Evolutionary conservation across 2,113 vertebrate species (phyloP).

Genomic region (Danionella cerebrum): DNA sequence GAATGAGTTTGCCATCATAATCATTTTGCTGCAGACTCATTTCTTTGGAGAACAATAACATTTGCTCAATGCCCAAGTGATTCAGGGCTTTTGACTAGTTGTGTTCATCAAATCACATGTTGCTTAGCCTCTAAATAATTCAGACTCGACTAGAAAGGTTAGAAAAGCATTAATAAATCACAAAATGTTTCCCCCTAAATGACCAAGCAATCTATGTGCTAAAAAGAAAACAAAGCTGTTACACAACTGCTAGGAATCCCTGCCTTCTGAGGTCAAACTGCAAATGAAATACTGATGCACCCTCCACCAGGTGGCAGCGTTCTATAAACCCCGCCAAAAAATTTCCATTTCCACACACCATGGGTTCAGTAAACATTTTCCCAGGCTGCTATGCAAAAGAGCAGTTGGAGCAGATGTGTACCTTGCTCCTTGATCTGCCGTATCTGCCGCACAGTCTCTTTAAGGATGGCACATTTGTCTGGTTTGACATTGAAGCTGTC

Average conservation of each 20-base stretch:
- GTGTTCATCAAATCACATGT: too few relatives aligned
- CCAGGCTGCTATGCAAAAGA: neutral
- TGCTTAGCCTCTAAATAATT: too few relatives aligned
- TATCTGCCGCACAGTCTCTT: slow-evolving; percentile 97
- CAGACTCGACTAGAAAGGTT: too few relatives aligned
- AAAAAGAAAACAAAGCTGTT: too few relatives aligned
- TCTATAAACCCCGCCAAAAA: neutral
- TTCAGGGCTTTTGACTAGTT: too few relatives aligned
- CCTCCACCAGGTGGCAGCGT: slow-evolving; percentile 59
- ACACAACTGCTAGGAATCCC: neutral
- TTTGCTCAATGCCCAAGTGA: too few relatives aligned
- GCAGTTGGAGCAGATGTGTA: slow-evolving; percentile 45
- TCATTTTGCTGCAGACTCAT: too few relatives aligned
- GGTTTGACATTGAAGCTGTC: slow-evolving; percentile 99
- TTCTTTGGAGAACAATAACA: too few relatives aligned
- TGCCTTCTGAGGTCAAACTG: neutral
- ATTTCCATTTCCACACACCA: neutral
- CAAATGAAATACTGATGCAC: neutral
- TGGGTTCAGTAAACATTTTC: neutral
- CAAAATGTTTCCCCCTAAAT: too few relatives aligned
- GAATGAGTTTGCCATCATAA: too few relatives aligned
- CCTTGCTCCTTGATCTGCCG: slow-evolving; percentile 99
- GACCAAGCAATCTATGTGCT: too few relatives aligned
- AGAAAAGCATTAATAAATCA: too few relatives aligned
- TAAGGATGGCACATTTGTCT: slow-evolving; percentile 98